Evolutionary conservation across 2,113 vertebrate genomes (phyloP), one percentile per base, ranked within the genome.

Genomic region (Oryzias celebensis): DNA sequence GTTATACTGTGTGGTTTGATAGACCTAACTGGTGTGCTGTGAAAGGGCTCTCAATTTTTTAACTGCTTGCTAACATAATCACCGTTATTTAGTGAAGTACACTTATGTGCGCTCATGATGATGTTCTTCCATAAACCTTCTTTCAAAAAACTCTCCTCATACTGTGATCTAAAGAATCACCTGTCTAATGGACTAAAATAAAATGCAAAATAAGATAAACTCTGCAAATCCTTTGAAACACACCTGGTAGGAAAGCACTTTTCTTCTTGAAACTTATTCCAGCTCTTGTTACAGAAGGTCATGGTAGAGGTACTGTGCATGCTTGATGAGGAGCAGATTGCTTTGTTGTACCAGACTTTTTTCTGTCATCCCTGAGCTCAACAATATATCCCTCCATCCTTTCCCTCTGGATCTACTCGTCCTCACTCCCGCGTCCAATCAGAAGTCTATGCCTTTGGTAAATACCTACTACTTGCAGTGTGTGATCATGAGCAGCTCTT

Each of bases 311-410:
- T 36, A 10, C 36, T 12, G 36, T 10, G 46, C 74, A 76, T 60
- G 68, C 82, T 83, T 82, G 81, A 85, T 85, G 80, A 85, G 84
- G 77, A 80, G 60, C 73, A 66, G 69, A 49, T 26, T 56, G 23
- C 18, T n/a, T 65, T 70, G 78, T 76, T 18, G 80, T 78, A 80
- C 80, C 77, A 48, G 63, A 63, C 71, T 59, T 57, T 58, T 69
- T 78, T 82, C 68, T 87, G 82, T 81, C 82, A 83, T 87, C 56
- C 17, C 42, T 24, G 51, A 65, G 62, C 87, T 86, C 88, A 89
- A 90, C 89, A 91, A 90, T 86, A 89, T 77, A 73, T 67, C 78
- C 54, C 63, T 55, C 68, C 22, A 7, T 68, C 69, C 47, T 51
- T n/a, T 53, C 26, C 51, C 68, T 56, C 42, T 65, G 43, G 48